phyloP scores from a whole-genome alignment of 1,140 invertebrate species.

The Caenorhabditis tropicalis region DNA sequence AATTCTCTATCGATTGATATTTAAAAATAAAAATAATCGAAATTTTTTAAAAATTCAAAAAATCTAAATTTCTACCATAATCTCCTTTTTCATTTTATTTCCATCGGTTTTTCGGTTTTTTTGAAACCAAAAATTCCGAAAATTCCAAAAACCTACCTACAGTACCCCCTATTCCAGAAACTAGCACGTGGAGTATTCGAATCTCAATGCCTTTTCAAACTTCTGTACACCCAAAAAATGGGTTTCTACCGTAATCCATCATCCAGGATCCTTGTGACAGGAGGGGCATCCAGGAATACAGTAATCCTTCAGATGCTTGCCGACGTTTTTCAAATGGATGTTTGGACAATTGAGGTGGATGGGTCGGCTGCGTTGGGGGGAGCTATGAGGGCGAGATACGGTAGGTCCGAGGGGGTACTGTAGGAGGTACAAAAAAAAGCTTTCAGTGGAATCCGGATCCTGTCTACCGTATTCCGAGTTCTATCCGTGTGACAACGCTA shows the following conservation, averaged over 20 bases:
- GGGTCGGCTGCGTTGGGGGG: conserved; percentile 58
- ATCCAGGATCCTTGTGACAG: conserved; percentile 49
- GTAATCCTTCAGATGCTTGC: conserved; percentile 52
- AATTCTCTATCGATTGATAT: no score
- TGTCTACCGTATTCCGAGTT: neutral
- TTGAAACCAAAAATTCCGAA: neutral
- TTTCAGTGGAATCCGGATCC: neutral
- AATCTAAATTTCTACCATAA: no score
- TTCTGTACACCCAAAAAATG: conserved; percentile 51
- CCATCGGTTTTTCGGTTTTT: no score
- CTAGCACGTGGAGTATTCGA: conserved; percentile 56
- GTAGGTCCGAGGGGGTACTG: neutral
- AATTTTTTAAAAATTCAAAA: no score
- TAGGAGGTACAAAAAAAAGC: neutral
- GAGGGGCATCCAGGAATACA: conserved; percentile 48
- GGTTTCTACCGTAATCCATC: neutral
- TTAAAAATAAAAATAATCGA: no score
- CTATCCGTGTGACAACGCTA: conserved; percentile 1
- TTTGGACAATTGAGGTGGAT: conserved; percentile 34
- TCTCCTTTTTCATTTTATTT: no score
- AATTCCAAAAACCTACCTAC: no score
- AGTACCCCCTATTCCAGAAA: neutral
- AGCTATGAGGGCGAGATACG: conserved; percentile 53
- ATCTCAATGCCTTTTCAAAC: conserved; percentile 53
- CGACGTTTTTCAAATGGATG: conserved; percentile 54